Evolutionary conservation across 2,113 vertebrate genomes (phyloP).

Genomic region (Thamnaconus septentrionalis): DNA sequence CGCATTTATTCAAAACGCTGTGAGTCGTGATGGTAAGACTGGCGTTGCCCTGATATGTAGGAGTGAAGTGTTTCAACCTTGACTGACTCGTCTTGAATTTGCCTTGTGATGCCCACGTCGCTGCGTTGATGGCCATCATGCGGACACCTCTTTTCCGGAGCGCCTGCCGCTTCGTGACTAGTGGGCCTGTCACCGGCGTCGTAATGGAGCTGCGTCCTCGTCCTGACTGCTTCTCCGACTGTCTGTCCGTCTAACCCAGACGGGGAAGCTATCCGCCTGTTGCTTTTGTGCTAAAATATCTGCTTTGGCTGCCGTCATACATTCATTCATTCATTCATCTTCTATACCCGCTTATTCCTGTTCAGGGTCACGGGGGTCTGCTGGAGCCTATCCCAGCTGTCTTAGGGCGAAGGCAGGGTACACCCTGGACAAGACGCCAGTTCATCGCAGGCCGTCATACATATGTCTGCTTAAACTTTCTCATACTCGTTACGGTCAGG

Average conservation of each 20-base stretch:
- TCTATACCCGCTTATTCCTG: too few species aligned
- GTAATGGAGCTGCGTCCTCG: slow-evolving; percentile 32
- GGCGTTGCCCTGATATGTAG: slow-evolving; percentile 35
- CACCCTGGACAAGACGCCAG: too few species aligned
- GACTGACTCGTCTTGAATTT: slow-evolving; percentile 42
- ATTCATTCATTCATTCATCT: too few species aligned
- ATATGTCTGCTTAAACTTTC: too few species aligned
- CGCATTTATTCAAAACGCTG: neutral
- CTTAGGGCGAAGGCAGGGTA: too few species aligned
- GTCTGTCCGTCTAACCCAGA: slow-evolving; percentile 21
- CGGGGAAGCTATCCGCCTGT: slow-evolving; percentile 19
- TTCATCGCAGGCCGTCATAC: too few species aligned
- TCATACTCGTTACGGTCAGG: too few species aligned
- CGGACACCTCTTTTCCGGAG: slow-evolving; percentile 26
- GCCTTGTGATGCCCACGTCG: slow-evolving; percentile 44
- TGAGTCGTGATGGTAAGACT: slow-evolving; percentile 47
- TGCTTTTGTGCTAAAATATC: too few species aligned
- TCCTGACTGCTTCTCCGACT: slow-evolving; percentile 6
- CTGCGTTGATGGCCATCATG: slow-evolving; percentile 15
- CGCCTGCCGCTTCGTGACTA: slow-evolving; percentile 53
- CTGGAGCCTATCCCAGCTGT: too few species aligned
- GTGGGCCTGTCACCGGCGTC: slow-evolving; percentile 29
- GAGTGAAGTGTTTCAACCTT: slow-evolving; percentile 49
- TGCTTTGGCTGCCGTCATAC: neutral
- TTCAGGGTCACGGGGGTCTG: too few species aligned